These are phyloP conservation scores for Phyllotreta striolata DNA, from an alignment of 2,888 invertebrate species.

Conservation along the genomic window DNA sequence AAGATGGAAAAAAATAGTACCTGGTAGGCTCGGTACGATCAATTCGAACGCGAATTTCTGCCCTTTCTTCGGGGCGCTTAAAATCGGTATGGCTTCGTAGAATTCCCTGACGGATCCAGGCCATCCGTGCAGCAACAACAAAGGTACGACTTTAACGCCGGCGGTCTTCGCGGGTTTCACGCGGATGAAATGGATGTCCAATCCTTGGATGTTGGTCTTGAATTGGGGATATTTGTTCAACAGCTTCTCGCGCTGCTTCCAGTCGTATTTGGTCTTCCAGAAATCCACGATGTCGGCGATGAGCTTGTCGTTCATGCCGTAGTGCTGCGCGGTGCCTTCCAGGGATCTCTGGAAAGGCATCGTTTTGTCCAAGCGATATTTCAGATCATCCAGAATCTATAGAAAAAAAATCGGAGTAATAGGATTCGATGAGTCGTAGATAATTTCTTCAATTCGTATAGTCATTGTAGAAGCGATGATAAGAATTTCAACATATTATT, in stretches of 20 bases:
- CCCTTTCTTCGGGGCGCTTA: slow-evolving; percentile 64
- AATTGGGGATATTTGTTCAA: slow-evolving; percentile 75
- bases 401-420: slow-evolving; percentile 66
- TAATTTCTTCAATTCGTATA: no score
- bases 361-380: slow-evolving; percentile 64
- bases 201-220: slow-evolving; percentile 74
- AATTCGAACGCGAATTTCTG: slow-evolving; percentile 71
- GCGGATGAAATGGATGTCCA: slow-evolving; percentile 66
- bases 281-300: slow-evolving; percentile 74
- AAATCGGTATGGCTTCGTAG: slow-evolving; percentile 74
- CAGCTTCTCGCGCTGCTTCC: slow-evolving; percentile 71
- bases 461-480: no score
- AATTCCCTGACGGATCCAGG: slow-evolving; percentile 89
- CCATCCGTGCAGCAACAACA: slow-evolving; percentile 87
- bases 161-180: slow-evolving; percentile 64
- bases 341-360: slow-evolving; percentile 63
- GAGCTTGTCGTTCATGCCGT: slow-evolving; percentile 80
- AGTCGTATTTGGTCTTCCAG: slow-evolving; percentile 79
- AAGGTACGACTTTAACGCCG: slow-evolving; percentile 66
- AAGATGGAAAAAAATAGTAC: slow-evolving; percentile 49
- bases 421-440: no score
- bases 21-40: slow-evolving; percentile 67
- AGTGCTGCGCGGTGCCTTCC: slow-evolving; percentile 75
- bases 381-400: slow-evolving; percentile 65
- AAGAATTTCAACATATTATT: no score